Evolutionary conservation across 2,797 vertebrate species (phyloP).

Genomic region (Gymnoscopelus braueri): DNA sequence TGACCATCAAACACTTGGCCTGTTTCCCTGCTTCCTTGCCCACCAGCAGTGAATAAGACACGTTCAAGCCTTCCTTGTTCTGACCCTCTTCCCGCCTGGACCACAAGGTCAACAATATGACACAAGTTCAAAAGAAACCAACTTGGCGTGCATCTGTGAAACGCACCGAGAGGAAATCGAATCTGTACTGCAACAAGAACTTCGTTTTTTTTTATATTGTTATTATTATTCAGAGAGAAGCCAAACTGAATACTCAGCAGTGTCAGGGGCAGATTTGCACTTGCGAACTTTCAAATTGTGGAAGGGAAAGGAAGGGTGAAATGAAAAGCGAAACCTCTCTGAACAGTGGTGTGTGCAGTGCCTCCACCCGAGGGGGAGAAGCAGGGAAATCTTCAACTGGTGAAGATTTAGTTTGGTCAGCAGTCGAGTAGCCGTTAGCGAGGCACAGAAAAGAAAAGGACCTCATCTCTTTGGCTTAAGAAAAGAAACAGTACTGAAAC

Average conservation of each 20-base stretch:
- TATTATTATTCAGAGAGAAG: constrained; percentile 3
- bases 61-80: too few relatives aligned
- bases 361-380: constrained; percentile 30
- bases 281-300: constrained; percentile 36
- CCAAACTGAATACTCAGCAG: constrained; percentile 28
- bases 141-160: too few relatives aligned
- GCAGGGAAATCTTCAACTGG: constrained; percentile 20
- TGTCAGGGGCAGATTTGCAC: constrained; percentile 37
- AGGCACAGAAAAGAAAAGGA: constrained; percentile 7
- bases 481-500: background rate
- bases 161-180: constrained; percentile 20
- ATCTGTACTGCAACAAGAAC: constrained; percentile 32
- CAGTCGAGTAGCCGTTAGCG: constrained; percentile 32
- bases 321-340: constrained; percentile 19
- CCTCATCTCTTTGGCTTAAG: constrained; percentile 18
- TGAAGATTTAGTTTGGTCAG: constrained; percentile 45
- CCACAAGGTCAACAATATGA: too few relatives aligned
- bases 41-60: too few relatives aligned
- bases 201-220: background rate
- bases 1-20: too few relatives aligned
- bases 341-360: constrained; percentile 30
- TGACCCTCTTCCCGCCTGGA: too few relatives aligned
- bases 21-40: too few relatives aligned
- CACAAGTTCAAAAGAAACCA: too few relatives aligned
- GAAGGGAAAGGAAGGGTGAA: background rate